Evolutionary conservation across 2,113 vertebrate genomes (phyloP), one percentile per base, ranked within the genome.

Genomic region (Plectropomus leopardus): DNA sequence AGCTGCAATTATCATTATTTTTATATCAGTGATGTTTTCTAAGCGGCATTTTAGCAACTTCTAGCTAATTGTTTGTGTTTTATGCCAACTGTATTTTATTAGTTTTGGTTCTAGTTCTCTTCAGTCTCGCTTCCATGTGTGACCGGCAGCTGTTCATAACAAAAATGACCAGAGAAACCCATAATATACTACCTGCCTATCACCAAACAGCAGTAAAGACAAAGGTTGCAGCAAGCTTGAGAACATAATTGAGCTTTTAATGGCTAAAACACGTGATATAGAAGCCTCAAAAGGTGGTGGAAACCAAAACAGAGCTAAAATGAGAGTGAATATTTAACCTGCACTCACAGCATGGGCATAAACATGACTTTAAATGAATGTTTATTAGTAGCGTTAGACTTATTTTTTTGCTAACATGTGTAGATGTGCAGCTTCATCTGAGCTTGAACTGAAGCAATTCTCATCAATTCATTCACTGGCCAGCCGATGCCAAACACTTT

Each of bases 251-350:
- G 16, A 15, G 24, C 23, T 36, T 45, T 57, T 30, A 30, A 26
- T 8, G 4, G 44, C 28, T 67, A 24, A 24, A 44, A 16, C 21
- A 21, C 15, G 34, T 1, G 28, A 48, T 6, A 30, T 30, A 30
- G 21, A 21, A 21, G 16, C 40, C 24, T n/a, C 7, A n/a, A 7
- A 40, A 5, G n/a, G 7, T 30, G 42, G 26, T 42, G 32, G 30
- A 40, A 57, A 50, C 28, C 28, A 75, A 80, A 74, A 48, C 23
- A 15, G 48, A 64, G 9, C 5, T 14, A 28, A 21, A 59, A 59
- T 4, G 16, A 47, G 2, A 21, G 2, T 34, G 34, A 45, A 34
- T 24, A 16, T 40, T 28, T 24, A 23, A 48, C 19, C 60, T 10
- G 30, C 9, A 28, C 13, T 21, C 5, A 4, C 24, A 0, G 7